A percentile compares a stretch with the other conserved stretches of the same genome.
phyloP scores from a whole-genome alignment of 2,888 invertebrate genomes.

The Ethmia dodecea region DNA sequence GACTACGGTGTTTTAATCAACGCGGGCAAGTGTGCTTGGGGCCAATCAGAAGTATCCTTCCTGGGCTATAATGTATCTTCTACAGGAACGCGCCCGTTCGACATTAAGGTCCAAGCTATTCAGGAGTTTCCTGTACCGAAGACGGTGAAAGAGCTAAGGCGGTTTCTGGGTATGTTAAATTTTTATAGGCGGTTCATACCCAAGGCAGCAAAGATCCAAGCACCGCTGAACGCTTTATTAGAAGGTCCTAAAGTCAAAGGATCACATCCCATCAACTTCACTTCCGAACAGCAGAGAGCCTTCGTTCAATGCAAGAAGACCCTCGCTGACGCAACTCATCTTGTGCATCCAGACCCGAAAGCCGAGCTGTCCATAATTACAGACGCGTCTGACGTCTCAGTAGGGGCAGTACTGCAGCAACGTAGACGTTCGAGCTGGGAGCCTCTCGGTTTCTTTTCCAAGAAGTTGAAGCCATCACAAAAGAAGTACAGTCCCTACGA shows the following conservation, averaged over 20 bases:
- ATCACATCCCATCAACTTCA: not conserved
- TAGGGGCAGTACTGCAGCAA: slow-evolving; percentile 39
- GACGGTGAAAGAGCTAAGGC: too few species aligned
- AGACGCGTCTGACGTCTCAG: slow-evolving; percentile 22
- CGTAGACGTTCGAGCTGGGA: slow-evolving; percentile 1
- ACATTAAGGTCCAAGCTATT: slow-evolving; percentile 24
- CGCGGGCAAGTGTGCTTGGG: slow-evolving; percentile 2
- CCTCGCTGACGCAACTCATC: not conserved
- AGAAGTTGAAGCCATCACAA: too few species aligned
- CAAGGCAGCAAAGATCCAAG: slow-evolving; percentile 6
- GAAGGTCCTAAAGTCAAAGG: too few species aligned
- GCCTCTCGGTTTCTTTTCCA: slow-evolving; percentile 7
- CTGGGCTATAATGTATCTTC: slow-evolving; percentile 1
- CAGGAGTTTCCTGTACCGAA: slow-evolving; percentile 16
- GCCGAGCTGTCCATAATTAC: slow-evolving; percentile 7
- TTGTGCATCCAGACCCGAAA: not conserved
- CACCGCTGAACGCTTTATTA: not conserved
- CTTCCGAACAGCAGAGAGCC: not conserved
- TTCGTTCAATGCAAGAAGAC: not conserved
- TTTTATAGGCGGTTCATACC: slow-evolving; percentile 32
- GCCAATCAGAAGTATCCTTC: not conserved
- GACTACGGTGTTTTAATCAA: slow-evolving; percentile 2
- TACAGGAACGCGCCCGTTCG: not conserved
- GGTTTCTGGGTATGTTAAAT: too few species aligned
- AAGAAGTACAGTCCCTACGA: too few species aligned